Percentiles rank a stretch among this genome's conserved stretches.
These are phyloP conservation scores for Whitmania pigra DNA, from an alignment of 1,140 invertebrate genomes.

Conservation along the genomic window DNA sequence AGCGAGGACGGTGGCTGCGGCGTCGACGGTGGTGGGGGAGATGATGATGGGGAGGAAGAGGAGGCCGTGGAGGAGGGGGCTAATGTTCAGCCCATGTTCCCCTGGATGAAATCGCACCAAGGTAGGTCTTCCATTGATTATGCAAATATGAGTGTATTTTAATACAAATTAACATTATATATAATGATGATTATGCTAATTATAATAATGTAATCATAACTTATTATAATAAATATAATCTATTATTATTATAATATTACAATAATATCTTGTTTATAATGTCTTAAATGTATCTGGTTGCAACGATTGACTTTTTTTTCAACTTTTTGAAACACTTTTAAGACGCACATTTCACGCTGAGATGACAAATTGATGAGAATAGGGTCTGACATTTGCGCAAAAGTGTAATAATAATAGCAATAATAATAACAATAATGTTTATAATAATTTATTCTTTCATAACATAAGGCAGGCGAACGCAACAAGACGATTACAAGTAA, in stretches of 20 bases:
- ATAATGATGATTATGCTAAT: not conserved
- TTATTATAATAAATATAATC: no score
- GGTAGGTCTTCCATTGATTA: not conserved
- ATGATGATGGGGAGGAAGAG: not conserved
- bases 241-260: not conserved
- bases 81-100: constrained; percentile 14
- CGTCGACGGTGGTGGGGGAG: not conserved
- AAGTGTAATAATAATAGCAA: no score
- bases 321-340: no score
- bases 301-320: no score
- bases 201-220: not conserved
- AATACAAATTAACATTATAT: not conserved
- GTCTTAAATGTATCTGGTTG: not conserved
- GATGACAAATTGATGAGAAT: no score
- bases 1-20: constrained; percentile 1
- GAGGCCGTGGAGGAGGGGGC: constrained; percentile 7
- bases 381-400: no score
- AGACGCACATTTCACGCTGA: no score
- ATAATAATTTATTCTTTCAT: no score
- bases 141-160: no score
- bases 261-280: not conserved
- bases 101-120: constrained; percentile 5
- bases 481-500: no score
- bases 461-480: no score
- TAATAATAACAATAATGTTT: no score